These are phyloP conservation scores for Sinocyclocheilus anshuiensis DNA, from an alignment of 2,113 vertebrate genomes.

Conservation along the genomic window DNA sequence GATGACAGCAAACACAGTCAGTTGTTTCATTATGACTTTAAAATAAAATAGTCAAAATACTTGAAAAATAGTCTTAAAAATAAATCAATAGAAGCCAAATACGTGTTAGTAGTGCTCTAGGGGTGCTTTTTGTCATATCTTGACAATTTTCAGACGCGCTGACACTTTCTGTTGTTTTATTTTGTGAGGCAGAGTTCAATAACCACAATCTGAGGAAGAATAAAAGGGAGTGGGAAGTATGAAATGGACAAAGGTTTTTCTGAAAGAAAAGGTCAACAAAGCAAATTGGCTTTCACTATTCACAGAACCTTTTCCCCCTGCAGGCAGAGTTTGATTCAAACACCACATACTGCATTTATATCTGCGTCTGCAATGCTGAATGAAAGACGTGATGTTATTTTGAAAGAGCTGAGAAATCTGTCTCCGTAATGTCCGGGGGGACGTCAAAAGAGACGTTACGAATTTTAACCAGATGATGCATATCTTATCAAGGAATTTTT, in stretches of 20 bases:
- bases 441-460: not conserved
- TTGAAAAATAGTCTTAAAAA: not conserved
- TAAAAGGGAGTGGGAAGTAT: conserved; percentile 27
- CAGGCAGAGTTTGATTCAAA: conserved; percentile 33
- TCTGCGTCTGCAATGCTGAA: not conserved
- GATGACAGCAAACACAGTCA: not conserved
- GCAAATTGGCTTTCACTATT: conserved; percentile 42
- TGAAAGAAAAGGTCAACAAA: conserved; percentile 44
- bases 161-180: not conserved
- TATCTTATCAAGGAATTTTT: not conserved
- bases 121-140: not conserved
- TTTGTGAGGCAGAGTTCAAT: conserved; percentile 30
- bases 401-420: conserved; percentile 1
- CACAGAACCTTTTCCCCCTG: conserved; percentile 14
- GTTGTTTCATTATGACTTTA: not conserved
- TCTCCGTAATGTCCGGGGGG: not conserved
- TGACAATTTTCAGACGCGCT: not conserved
- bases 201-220: conserved; percentile 18
- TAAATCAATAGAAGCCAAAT: not conserved
- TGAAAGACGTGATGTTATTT: conserved; percentile 22
- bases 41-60: too few relatives aligned
- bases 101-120: not conserved
- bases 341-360: conserved; percentile 1
- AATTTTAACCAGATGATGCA: not conserved
- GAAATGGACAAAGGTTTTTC: conserved; percentile 36